Percentiles rank a stretch among this genome's conserved stretches.
Conservation (phyloP, 64 coral and sea anemone species). For the Montipora foliosa region DNA sequence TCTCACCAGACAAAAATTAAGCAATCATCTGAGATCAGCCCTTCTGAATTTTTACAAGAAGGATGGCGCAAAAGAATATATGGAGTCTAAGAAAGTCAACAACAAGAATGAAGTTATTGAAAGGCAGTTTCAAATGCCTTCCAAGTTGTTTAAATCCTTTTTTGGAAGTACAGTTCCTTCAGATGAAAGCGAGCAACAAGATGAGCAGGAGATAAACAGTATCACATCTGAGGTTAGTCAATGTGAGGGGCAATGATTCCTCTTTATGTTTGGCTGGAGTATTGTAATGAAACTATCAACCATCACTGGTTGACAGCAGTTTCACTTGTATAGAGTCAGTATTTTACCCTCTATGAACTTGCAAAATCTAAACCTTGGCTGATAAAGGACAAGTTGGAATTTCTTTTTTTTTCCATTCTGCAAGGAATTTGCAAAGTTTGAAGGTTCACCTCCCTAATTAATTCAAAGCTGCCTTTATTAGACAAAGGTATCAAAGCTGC, state of each 20-base stretch:
- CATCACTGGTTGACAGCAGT: too few relatives aligned
- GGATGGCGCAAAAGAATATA: slow-evolving; percentile 33
- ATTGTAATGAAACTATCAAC: too few relatives aligned
- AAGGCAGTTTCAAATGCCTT: slow-evolving; percentile 48
- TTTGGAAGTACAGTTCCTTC: neutral
- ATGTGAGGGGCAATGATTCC: neutral
- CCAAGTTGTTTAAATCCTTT: slow-evolving; percentile 13
- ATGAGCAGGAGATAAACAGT: slow-evolving; percentile 2
- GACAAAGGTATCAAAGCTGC: too few relatives aligned
- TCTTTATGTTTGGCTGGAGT: too few relatives aligned
- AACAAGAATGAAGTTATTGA: slow-evolving; percentile 22
- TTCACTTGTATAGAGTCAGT: too few relatives aligned
- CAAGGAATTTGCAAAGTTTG: too few relatives aligned
- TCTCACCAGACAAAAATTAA: neutral
- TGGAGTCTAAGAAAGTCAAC: slow-evolving; percentile 29
- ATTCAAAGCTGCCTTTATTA: too few relatives aligned
- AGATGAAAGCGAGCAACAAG: neutral
- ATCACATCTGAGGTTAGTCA: neutral
- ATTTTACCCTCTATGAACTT: too few relatives aligned
- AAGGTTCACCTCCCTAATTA: too few relatives aligned
- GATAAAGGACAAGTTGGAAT: too few relatives aligned
- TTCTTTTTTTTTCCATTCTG: too few relatives aligned
- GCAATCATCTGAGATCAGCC: slow-evolving; percentile 18
- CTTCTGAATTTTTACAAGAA: slow-evolving; percentile 40
- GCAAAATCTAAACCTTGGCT: too few relatives aligned